Base-by-base conservation (phyloP, 2,888 invertebrate genomes). In the Pyrochroa serraticornis region DNA sequence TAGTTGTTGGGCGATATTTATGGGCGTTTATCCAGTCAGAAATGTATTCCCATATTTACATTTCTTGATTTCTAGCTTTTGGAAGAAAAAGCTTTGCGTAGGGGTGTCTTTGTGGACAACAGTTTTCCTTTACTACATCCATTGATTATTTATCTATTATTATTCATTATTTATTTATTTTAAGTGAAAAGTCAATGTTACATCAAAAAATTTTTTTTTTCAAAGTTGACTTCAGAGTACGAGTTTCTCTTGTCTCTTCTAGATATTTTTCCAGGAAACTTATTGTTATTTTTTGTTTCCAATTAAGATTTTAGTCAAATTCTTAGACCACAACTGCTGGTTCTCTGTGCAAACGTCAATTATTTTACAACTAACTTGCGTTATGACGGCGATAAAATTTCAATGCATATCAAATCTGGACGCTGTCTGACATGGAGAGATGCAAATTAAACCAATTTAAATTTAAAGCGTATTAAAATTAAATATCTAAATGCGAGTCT, bases 1-100 rank as follows among this genome's bases (percentile, higher is more conserved):
- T 58, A 44, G 54, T 58, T 61, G 63, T 63, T 46, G 45, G 43
- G 48, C 46, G 63, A 53, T 57, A 60, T 63, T 63, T 60, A 60
- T 55, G 54, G 59, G 43, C 33, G 34, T 35, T 52, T 58, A 47
- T 37, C 33, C 31, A 14, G 6, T 14, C 14, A 10, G 35, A 50
- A 58, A 52, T 58, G 52, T 48, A 52, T 53, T 44, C 37, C 52
- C 22, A 52, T 52, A 47, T 58, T 52, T 51, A 48, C 53, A 57
- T 57, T 57, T 45, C 50, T 50, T 14, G 41, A 35, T 51, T 35
- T 50, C 12, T 38, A 7, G n/a, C 13, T 32, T 37, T 9, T 44
- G 39, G 22, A 36, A 33, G 32, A 52, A 52, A 52, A 10, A 3
- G 13, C 14, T 49, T 39, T 49, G 34, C 22, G 53, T 46, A 46